Percentiles rank a stretch among this genome's conserved stretches.
phyloP scores from a whole-genome alignment of 2,888 invertebrate species.

The Paralinhomoeus sp. region DNA sequence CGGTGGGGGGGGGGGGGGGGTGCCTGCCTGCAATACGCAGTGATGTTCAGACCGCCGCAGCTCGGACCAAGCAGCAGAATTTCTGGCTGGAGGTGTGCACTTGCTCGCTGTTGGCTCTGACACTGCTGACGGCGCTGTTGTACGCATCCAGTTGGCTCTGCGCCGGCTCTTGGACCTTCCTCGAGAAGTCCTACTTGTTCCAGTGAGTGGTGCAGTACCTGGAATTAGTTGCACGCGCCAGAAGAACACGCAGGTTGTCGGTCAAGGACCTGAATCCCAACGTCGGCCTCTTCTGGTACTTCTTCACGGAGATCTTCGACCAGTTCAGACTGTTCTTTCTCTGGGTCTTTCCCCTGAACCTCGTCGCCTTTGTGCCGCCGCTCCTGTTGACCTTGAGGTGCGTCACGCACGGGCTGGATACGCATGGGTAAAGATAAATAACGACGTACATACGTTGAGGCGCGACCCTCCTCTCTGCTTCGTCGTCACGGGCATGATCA shows the following conservation, averaged over 20 bases:
- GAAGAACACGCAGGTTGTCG: too few relatives aligned
- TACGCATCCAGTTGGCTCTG: too few relatives aligned
- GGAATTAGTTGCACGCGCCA: too few relatives aligned
- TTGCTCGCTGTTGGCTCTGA: too few relatives aligned
- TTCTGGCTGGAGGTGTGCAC: conserved; percentile 4
- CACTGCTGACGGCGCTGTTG: too few relatives aligned
- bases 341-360: conserved; percentile 87
- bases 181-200: neutral
- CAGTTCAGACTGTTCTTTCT: conserved; percentile 85
- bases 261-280: conserved; percentile 87
- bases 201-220: too few relatives aligned
- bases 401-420: neutral
- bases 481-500: conserved; percentile 37
- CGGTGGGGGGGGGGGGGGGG: too few relatives aligned
- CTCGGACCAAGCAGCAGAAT: too few relatives aligned
- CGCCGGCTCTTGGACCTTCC: conserved; percentile 5
- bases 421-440: neutral
- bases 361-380: conserved; percentile 68
- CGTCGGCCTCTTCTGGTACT: conserved; percentile 95
- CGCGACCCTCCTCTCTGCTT: conserved; percentile 28
- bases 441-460: conserved; percentile 15
- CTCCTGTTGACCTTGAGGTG: conserved; percentile 36
- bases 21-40: too few relatives aligned
- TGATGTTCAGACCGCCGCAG: too few relatives aligned
- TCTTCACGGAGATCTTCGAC: conserved; percentile 99